Evolutionary conservation across 2,113 vertebrate species (phyloP), one percentile per base, ranked within the genome.

Genomic region (Pao palembangensis): DNA sequence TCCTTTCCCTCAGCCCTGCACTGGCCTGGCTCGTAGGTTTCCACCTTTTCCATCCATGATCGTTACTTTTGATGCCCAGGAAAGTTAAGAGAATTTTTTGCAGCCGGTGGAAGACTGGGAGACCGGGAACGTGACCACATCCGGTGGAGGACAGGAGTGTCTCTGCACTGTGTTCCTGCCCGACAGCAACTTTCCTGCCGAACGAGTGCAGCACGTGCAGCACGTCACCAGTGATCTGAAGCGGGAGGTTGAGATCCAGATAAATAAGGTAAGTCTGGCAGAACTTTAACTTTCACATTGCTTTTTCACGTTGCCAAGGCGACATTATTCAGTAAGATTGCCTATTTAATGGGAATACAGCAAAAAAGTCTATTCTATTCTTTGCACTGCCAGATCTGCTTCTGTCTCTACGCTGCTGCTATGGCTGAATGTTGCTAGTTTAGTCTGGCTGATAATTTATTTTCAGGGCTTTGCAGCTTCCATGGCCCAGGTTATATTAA

Each of bases 61-160:
- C 34, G 34, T 3, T 12, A 38, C 34, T 8, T 31, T 38, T 38
- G 34, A 38, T 4, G 2, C 34, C 34, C 11, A 0, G 25, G 3
- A 6, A 28, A 50, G 17, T 49, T 12, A 12, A 38, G 34, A 38
- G 34, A 8, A 38, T 52, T 12, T 15, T 23, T 57, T 34, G 19
- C 62, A 88, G 85, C 76, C 85, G 1, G 44, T 80, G 48, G 71
- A 70, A 6, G 74, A 87, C 1, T 88, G 87, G 89, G 85, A 71
- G 6, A 65, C 83, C 23, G 88, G 89, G n/a, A 89, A 85, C 52
- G 85, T 89, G 44, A 88, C 77, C 0, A 44, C 81, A 16, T 87
- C 83, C 16, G 51, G 80, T 25, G 85, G 73, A 17, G 80, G 75
- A 14, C 80, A 61, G 2, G 88, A 83, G 64, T 88, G 87, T 42